Base-by-base conservation (phyloP, 1,140 invertebrate species). In the Phortica variegata region DNA sequence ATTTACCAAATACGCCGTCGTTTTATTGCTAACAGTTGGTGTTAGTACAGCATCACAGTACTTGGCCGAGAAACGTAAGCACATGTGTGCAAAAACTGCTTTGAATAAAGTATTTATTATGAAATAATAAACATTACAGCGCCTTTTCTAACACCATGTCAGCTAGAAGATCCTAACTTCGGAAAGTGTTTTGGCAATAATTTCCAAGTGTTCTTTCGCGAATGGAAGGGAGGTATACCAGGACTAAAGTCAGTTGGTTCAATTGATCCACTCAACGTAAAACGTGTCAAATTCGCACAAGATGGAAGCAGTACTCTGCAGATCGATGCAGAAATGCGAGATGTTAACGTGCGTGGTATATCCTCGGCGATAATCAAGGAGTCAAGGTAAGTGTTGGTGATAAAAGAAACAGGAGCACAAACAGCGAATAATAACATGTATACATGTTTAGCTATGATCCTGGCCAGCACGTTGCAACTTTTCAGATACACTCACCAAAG, bases 401-500 rank as follows among this genome's bases (percentile, higher is more conserved):
- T 31, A 9, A 13, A n/a, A 6, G 7, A 12, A n/a, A 9, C n/a
- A 0, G n/a, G n/a, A n/a, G n/a, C n/a, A n/a, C 9, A 34, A 34
- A 34, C 8, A 9, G 32, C 26, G 6, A 34, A 34, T 34, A 34
- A 34, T 38, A 38, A 10, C 20, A 42, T 26, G 29, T 9, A 12
- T 34, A n/a, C 5, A 1, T 31, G 2, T 19, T 31, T 13, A 66
- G 63, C 7, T 66, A 49, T 31, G 56, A 61, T 46, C 33, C 47
- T n/a, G 5, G 47, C 0, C 33, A 42, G 2, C 38, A 63, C 39
- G 31, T 56, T 20, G 47, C 49, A 5, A 53, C 34, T 36, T 49
- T 37, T 12, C 2, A 63, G 60, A 60, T 83, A 9, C 60, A 63
- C 20, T 62, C 85, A 1, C 83, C 83, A n/a, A 81, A 81, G 62